These are phyloP conservation scores for Solea solea DNA, from an alignment of 2,113 vertebrate genomes.

Conservation along the genomic window DNA sequence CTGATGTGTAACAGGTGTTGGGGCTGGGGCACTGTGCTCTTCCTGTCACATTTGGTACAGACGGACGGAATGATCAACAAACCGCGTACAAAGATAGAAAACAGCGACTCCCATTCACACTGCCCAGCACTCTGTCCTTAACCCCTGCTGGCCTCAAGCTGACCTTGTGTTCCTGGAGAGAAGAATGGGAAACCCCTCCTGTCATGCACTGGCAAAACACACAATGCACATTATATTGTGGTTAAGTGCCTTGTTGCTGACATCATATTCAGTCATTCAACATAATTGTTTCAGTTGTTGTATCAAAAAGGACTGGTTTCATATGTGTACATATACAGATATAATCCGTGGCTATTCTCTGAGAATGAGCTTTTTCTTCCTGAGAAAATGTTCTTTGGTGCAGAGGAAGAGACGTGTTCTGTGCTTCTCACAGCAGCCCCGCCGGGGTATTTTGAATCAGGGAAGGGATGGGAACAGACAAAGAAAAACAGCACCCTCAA, in stretches of 20 bases:
- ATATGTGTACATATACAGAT: not conserved
- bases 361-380: conserved; percentile 30
- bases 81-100: conserved; percentile 33
- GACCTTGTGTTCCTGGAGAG: conserved; percentile 52
- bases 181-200: conserved; percentile 62
- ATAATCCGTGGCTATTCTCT: not conserved
- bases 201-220: conserved; percentile 25
- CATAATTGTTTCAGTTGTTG: not conserved
- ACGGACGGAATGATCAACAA: conserved; percentile 62
- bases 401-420: conserved; percentile 13
- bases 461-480: not conserved
- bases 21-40: conserved; percentile 39
- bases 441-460: conserved; percentile 4
- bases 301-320: not conserved
- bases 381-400: conserved; percentile 1
- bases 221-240: conserved; percentile 38
- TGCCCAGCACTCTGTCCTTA: conserved; percentile 18
- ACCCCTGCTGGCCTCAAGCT: conserved; percentile 39
- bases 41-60: conserved; percentile 45
- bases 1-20: conserved; percentile 69
- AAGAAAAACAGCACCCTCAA: conserved; percentile 3
- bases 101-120: conserved; percentile 29
- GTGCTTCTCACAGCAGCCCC: conserved; percentile 17
- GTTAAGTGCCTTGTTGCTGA: conserved; percentile 17
- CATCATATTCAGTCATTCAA: conserved; percentile 11